Conservation (phyloP, 2,113 vertebrate genomes). For the Coptodon rendalli region DNA sequence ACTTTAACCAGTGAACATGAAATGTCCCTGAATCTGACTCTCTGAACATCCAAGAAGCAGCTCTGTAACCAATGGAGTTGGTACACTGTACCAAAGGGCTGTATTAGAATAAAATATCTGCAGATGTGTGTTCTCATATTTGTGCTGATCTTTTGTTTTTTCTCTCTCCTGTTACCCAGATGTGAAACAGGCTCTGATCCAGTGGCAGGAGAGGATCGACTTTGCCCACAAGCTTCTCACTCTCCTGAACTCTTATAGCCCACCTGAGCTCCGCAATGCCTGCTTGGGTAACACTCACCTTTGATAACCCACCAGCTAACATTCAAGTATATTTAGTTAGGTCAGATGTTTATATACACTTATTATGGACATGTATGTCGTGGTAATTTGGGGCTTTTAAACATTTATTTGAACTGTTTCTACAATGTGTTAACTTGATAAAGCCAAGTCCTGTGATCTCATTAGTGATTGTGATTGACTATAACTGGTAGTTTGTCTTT, state of each 20-base stretch:
- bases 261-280: slow-evolving; percentile 90
- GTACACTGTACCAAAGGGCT: neutral
- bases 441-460: neutral
- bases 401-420: neutral
- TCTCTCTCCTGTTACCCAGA: slow-evolving; percentile 65
- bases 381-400: neutral
- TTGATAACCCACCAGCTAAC: neutral
- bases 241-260: slow-evolving; percentile 98
- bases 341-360: neutral
- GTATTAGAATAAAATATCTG: neutral
- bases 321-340: neutral
- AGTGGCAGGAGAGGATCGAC: slow-evolving; percentile 99
- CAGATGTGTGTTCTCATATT: neutral
- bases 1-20: neutral
- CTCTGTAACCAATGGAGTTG: neutral
- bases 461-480: neutral
- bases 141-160: neutral
- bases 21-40: neutral
- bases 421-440: neutral
- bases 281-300: slow-evolving; percentile 82
- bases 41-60: neutral
- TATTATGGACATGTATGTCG: neutral
- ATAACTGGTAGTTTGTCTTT: neutral
- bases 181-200: slow-evolving; percentile 98
- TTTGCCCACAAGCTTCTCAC: slow-evolving; percentile 98